Evolutionary conservation across 2,888 invertebrate species (phyloP), one percentile per base, ranked within the genome.

Genomic region (Esperia sulphurella): DNA sequence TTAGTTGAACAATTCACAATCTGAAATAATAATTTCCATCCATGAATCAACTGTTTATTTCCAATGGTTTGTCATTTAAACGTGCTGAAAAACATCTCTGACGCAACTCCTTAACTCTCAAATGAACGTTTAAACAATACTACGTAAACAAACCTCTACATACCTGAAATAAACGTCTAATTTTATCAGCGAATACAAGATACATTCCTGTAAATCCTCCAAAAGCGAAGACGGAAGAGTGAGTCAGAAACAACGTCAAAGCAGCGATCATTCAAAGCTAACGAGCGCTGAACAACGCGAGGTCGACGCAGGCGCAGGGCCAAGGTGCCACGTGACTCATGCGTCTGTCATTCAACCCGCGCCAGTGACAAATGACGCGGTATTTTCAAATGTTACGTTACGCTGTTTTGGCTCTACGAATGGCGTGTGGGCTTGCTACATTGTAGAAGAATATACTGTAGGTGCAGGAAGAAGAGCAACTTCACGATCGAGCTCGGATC

Each of bases 191-290:
- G 31, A 46, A 39, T 43, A 46, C 48, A 50, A 57, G 48, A 52
- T 53, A 54, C 60, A 67, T 68, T 70, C 62, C 61, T 63, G 58
- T 59, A 48, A 60, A 56, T 56, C 51, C 56, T 58, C 57, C 55
- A 59, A 59, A 57, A 54, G 42, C 60, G 61, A 54, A 70, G 61
- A 65, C 75, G 81, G 82, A 81, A 81, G 65, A 51, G 60, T 78
- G 79, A 80, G 61, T 78, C 78, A 78, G 44, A 55, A 49, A 28
- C 37, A 43, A 63, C 71, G 71, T 72, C 75, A 71, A 75, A 73
- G 64, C 65, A 68, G 64, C 55, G 57, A 79, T 79, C 61, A 65
- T 66, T 79, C 72, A 76, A 60, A 71, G 57, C 56, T 61, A 75
- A 73, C 70, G 70, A 76, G 71, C 55, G 31, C n/a, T 7, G 45